A percentile compares a stretch with the other conserved stretches of the same genome.
Evolutionary conservation across 2,113 vertebrate genomes (phyloP).

Genomic region (Etheostoma cragini): DNA sequence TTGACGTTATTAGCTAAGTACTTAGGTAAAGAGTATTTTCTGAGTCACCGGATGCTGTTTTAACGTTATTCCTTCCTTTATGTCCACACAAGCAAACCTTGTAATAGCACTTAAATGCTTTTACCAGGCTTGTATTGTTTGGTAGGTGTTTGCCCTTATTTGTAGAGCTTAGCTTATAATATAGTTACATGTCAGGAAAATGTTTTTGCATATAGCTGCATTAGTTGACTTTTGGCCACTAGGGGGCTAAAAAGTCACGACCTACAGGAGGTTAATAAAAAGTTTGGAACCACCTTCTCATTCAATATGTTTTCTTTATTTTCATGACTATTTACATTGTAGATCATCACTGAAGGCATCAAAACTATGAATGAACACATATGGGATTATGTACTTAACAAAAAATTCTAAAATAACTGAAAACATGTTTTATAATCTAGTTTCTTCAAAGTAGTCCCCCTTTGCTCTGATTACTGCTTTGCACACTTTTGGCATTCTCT

Average conservation of each 20-base stretch:
- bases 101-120: conserved; percentile 37
- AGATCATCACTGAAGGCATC: too few relatives aligned
- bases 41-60: conserved; percentile 44
- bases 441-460: too few relatives aligned
- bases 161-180: conserved; percentile 27
- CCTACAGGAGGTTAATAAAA: too few relatives aligned
- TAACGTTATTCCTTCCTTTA: conserved; percentile 19
- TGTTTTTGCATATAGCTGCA: background rate
- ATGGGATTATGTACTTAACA: too few relatives aligned
- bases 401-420: too few relatives aligned
- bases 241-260: background rate
- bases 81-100: conserved; percentile 43
- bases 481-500: too few relatives aligned
- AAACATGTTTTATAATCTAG: too few relatives aligned
- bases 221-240: background rate
- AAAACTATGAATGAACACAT: too few relatives aligned
- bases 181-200: conserved; percentile 26
- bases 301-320: too few relatives aligned
- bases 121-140: conserved; percentile 18
- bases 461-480: too few relatives aligned
- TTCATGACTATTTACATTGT: too few relatives aligned
- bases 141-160: conserved; percentile 3
- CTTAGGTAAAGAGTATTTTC: conserved; percentile 43
- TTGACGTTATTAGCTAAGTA: conserved; percentile 50
- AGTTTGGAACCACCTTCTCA: too few relatives aligned